These are phyloP conservation scores for Lasioglossum leucozonium DNA, from an alignment of 2,888 invertebrate species.

Conservation along the genomic window DNA sequence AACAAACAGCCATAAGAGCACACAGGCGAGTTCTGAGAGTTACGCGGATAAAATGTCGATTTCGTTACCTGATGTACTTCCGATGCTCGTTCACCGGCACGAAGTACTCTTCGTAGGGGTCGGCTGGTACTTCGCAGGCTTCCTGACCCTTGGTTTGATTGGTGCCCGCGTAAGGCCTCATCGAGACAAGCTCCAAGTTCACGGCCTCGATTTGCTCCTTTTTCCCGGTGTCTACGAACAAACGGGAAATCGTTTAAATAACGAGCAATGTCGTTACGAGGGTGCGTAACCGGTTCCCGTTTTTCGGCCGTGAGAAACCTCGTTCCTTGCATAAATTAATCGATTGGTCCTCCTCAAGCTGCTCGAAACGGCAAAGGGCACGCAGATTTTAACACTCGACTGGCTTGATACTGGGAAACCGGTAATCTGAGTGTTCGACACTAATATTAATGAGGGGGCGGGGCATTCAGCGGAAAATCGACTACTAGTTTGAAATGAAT, in stretches of 20 bases:
- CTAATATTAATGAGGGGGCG: background rate
- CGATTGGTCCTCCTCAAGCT: background rate
- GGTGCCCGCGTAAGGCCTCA: conserved; percentile 87
- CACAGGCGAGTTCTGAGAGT: conserved; percentile 37
- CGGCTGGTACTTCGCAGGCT: conserved; percentile 86
- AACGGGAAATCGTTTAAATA: conserved; percentile 51
- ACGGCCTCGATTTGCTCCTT: conserved; percentile 88
- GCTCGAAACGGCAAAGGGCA: background rate
- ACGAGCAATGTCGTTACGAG: conserved; percentile 23
- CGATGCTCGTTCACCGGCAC: conserved; percentile 94
- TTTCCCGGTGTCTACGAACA: conserved; percentile 75
- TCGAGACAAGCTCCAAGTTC: conserved; percentile 91
- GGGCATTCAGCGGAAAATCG: too few relatives aligned
- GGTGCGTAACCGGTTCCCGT: conserved; percentile 57
- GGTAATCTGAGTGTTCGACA: background rate
- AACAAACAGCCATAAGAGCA: conserved; percentile 42
- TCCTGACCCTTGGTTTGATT: conserved; percentile 84
- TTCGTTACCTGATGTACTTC: conserved; percentile 92
- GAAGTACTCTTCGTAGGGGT: conserved; percentile 93
- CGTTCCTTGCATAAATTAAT: conserved; percentile 49
- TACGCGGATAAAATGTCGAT: conserved; percentile 30
- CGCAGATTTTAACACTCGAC: background rate
- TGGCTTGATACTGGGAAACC: background rate
- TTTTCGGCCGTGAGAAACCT: conserved; percentile 50
- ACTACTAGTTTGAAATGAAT: too few relatives aligned